phyloP scores from a whole-genome alignment of 1,140 invertebrate species.

The Solen grandis region DNA sequence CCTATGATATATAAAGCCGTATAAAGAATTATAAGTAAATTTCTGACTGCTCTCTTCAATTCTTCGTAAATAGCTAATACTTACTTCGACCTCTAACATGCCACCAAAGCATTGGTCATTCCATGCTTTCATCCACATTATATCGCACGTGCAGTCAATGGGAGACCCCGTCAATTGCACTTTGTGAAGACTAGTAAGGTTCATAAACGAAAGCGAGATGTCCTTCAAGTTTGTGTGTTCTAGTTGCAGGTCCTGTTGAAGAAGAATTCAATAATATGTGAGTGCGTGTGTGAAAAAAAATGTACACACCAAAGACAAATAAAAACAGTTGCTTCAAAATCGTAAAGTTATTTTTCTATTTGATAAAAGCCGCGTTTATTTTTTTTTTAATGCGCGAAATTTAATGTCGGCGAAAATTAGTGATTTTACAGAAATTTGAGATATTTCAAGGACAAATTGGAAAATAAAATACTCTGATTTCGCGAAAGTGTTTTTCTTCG shows the following conservation, averaged over 20 bases:
- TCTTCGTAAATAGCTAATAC: neutral
- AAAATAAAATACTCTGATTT: no score
- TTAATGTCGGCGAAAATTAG: no score
- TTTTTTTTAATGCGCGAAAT: neutral
- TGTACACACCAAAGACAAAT: neutral
- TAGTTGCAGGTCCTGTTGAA: constrained; percentile 22
- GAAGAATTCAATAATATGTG: neutral
- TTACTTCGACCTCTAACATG: constrained; percentile 9
- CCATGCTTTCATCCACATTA: constrained; percentile 40
- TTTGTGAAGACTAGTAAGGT: neutral
- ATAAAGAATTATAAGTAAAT: neutral
- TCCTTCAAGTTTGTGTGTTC: constrained; percentile 29
- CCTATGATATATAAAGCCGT: neutral
- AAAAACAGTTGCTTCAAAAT: neutral
- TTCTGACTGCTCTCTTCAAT: neutral
- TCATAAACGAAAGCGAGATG: constrained; percentile 36
- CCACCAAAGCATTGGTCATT: constrained; percentile 1
- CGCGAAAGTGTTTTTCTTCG: no score
- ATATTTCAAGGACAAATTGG: no score
- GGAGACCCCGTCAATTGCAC: neutral
- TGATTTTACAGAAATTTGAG: no score
- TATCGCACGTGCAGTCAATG: constrained; percentile 54
- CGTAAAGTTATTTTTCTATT: neutral
- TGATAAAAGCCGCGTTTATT: neutral
- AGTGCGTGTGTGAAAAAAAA: neutral